Base-by-base conservation (phyloP, 2,113 vertebrate species). In the Crotalus helleri region DNA sequence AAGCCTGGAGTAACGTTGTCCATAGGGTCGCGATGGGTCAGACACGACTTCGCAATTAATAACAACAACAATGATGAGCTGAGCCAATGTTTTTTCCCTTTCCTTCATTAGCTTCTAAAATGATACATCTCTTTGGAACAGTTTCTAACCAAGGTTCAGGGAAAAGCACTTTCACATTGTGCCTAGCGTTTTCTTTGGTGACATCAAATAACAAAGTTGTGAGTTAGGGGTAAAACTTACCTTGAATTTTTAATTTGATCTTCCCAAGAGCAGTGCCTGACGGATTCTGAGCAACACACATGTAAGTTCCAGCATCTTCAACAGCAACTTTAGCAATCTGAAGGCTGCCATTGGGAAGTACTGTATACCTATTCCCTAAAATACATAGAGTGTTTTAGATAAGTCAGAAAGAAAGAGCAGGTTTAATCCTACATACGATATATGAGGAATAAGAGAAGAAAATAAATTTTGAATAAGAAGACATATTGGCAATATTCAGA, bases 221-320 rank as follows among this genome's bases (percentile, higher is more conserved):
- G 1, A 7, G 74, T n/a, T 87, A 64, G 85, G 81, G 81, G 88
- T 54, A 33, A 39, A 6, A 93, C 93, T 93, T 96, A 99, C 99
- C 98, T 98, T 99, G 99, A 64, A 99, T 98, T 97, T 98, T 98
- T 92, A 99, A 97, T 96, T 98, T 99, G 95, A 99, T 98, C 96
- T 99, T 99, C 29, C 98, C 98, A 93, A 99, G 95, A 6, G 99
- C 99, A 0, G 99, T 99, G 24, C 99, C 99, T 59, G 99, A 98
- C 94, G 98, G 97, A 94, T 99, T 99, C 95, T 99, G 99, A 95
- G 99, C 99, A 95, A 99, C 98, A 93, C 99, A 99, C 92, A 98
- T 98, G 89, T 99, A 99, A 21, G 98, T 98, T 9, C 99, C 99
- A 93, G 98, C 97, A 96, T 99, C 98, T 57, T 98, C 97, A 92